Percentiles rank a stretch among this genome's conserved stretches.
phyloP scores from a whole-genome alignment of 1,140 invertebrate genomes.

The silkworm (Bombyx mori) region ASM3026992v2 NC_085120.1:452501-453000 shows the following conservation, averaged over 20 bases:
- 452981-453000: slow-evolving; percentile 22
- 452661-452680: no score
- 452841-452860: slow-evolving; percentile 29
- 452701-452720: slow-evolving; percentile 20
- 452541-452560: slow-evolving; percentile 25
- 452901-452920: slow-evolving; percentile 20
- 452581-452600: slow-evolving; percentile 4
- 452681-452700: no score
- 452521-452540: slow-evolving; percentile 24
- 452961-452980: slow-evolving; percentile 10
- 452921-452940: slow-evolving; percentile 15
- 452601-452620: slow-evolving; percentile 22
- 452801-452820: slow-evolving; percentile 24
- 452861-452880: slow-evolving; percentile 23
- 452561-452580: slow-evolving; percentile 6
- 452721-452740: slow-evolving; percentile 31
- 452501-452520: slow-evolving; percentile 25
- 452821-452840: slow-evolving; percentile 16
- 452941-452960: background rate
- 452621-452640: slow-evolving; percentile 24
- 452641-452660: slow-evolving; percentile 22
- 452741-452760: slow-evolving; percentile 29
- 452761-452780: slow-evolving; percentile 18
- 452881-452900: slow-evolving; percentile 17
- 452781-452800: slow-evolving; percentile 29